Conservation (phyloP, 1,140 invertebrate genomes). For the Drosophila arizonae region DNA sequence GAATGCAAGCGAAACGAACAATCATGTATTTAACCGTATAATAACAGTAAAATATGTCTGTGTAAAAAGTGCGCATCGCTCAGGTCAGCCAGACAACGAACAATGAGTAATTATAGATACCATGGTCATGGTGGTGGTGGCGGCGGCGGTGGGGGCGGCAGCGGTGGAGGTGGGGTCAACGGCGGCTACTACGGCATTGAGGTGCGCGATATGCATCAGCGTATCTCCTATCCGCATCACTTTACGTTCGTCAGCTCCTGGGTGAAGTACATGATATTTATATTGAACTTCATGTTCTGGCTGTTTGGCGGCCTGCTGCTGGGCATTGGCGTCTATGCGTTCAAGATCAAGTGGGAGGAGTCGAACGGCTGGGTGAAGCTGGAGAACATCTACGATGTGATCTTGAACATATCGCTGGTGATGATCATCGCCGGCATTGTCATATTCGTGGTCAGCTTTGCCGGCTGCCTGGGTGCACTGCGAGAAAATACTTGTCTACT, state of each 20-base stretch:
- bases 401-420: slow-evolving; percentile 94
- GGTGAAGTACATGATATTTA: slow-evolving; percentile 96
- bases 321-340: slow-evolving; percentile 94
- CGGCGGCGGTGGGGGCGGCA: slow-evolving; percentile 12
- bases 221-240: slow-evolving; percentile 78
- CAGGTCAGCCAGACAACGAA: neutral
- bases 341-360: slow-evolving; percentile 93
- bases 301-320: slow-evolving; percentile 92
- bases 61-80: neutral
- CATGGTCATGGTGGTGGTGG: slow-evolving; percentile 25
- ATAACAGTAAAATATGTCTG: neutral
- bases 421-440: slow-evolving; percentile 93
- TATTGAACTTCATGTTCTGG: slow-evolving; percentile 96
- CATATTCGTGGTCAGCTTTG: slow-evolving; percentile 92
- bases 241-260: slow-evolving; percentile 88
- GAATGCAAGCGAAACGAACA: neutral
- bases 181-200: slow-evolving; percentile 62
- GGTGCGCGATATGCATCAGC: slow-evolving; percentile 82
- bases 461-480: slow-evolving; percentile 95
- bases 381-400: slow-evolving; percentile 93
- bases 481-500: slow-evolving; percentile 96
- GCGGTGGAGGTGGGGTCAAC: slow-evolving; percentile 14
- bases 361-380: slow-evolving; percentile 89
- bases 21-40: neutral
- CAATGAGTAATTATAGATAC: slow-evolving; percentile 63